These are phyloP conservation scores for Poeciliopsis presidionis DNA, from an alignment of 2,797 vertebrate species.

Conservation along the genomic window DNA sequence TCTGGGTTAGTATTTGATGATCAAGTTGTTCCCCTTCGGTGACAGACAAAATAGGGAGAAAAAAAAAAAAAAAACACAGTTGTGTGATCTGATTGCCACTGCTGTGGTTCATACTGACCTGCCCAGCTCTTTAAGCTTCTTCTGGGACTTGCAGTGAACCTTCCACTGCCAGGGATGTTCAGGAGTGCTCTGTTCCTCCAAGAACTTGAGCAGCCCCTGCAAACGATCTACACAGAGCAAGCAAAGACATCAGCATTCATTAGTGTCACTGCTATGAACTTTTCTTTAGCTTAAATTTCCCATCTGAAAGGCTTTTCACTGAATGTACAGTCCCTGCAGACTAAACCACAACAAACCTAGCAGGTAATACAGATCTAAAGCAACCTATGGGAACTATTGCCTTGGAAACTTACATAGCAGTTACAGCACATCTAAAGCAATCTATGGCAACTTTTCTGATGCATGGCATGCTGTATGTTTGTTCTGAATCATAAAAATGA, in stretches of 20 bases:
- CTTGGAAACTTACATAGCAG: not conserved
- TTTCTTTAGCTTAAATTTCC: not conserved
- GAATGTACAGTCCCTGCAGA: not conserved
- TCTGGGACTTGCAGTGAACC: conserved; percentile 98
- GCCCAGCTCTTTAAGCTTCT: conserved; percentile 95
- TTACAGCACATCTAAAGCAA: not conserved
- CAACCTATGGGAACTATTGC: not conserved
- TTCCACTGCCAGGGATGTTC: conserved; percentile 98
- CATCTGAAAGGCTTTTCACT: not conserved
- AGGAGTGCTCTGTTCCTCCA: conserved; percentile 90
- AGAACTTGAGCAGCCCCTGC: conserved; percentile 88
- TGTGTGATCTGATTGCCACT: not conserved
- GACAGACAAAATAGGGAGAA: not conserved
- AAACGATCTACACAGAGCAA: conserved; percentile 85
- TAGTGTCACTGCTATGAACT: not conserved
- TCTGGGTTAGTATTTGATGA: not conserved
- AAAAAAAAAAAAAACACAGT: not conserved
- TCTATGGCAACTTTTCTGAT: not conserved
- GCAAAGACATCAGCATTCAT: not conserved
- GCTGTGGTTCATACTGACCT: conserved; percentile 80
- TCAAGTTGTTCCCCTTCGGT: not conserved
- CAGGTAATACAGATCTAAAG: not conserved
- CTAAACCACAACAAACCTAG: not conserved
- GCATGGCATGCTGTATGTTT: not conserved
- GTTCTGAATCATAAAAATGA: not conserved